Conservation (phyloP, 2,797 vertebrate species). For the Pteropus rufus region DNA sequence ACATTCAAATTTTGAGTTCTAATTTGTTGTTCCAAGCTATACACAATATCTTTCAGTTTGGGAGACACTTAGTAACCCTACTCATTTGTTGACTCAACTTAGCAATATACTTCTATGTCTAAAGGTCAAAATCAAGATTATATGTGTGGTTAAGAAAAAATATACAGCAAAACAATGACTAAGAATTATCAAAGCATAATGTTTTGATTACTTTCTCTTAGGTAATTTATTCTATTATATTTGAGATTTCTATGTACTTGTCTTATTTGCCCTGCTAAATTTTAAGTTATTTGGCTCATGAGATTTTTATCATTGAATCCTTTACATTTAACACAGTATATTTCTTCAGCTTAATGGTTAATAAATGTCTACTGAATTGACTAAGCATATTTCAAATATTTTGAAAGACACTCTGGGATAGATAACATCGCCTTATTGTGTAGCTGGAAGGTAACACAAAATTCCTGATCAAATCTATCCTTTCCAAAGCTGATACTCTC, state of each 20-base stretch:
- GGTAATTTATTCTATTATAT: neutral
- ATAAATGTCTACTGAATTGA: neutral
- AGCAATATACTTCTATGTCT: neutral
- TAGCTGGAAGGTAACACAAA: neutral
- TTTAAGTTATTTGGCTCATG: neutral
- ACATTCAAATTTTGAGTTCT: neutral
- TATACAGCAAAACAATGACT: neutral
- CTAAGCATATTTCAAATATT: neutral
- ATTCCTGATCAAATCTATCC: neutral
- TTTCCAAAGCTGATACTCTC: neutral
- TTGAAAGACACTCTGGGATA: neutral
- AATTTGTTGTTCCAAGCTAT: neutral
- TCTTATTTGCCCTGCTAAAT: neutral
- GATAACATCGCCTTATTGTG: neutral
- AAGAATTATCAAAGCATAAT: neutral
- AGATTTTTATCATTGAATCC: neutral
- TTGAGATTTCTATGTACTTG: neutral
- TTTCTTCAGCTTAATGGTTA: neutral
- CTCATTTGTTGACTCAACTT: neutral
- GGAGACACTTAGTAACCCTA: neutral
- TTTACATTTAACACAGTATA: neutral
- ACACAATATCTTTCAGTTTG: neutral
- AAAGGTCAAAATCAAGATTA: neutral
- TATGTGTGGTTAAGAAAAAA: neutral
- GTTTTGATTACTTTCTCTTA: neutral